Conservation (phyloP, 2,888 invertebrate species). For the Aleiodes testaceus region DNA sequence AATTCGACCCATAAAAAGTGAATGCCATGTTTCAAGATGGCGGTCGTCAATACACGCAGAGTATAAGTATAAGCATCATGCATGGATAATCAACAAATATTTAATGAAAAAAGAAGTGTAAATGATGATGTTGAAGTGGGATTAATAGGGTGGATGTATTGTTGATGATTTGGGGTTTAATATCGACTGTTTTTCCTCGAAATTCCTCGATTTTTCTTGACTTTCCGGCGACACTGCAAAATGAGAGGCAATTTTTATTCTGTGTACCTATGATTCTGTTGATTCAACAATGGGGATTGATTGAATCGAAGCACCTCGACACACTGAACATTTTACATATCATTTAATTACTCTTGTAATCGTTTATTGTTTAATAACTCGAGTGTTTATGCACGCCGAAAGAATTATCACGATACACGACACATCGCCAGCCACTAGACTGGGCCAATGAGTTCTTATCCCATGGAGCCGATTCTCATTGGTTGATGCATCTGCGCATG, state of each 20-base stretch:
- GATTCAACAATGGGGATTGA: neutral
- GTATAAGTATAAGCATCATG: conserved; percentile 14
- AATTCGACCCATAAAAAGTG: conserved; percentile 23
- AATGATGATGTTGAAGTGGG: neutral
- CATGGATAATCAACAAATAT: neutral
- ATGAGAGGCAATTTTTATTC: neutral
- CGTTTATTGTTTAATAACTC: neutral
- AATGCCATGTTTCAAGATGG: conserved; percentile 42
- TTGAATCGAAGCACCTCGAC: neutral
- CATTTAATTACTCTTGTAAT: neutral
- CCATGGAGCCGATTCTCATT: too few relatives aligned
- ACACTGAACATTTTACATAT: conserved; percentile 14
- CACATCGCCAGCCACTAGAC: conserved; percentile 18
- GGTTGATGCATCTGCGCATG: too few relatives aligned
- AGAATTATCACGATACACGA: conserved; percentile 7
- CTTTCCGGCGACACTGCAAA: neutral
- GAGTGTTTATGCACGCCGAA: conserved; percentile 24
- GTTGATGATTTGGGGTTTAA: neutral
- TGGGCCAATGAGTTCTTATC: conserved; percentile 2
- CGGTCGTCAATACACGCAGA: conserved; percentile 24
- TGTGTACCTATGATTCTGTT: neutral
- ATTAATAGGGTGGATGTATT: neutral
- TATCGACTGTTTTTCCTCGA: neutral
- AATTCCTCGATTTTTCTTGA: neutral
- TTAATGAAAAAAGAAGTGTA: neutral